Percentiles rank a stretch among this genome's conserved stretches.
These are phyloP conservation scores for Lepus americanus DNA, from an alignment of 2,113 vertebrate genomes.

Conservation along the genomic window DNA sequence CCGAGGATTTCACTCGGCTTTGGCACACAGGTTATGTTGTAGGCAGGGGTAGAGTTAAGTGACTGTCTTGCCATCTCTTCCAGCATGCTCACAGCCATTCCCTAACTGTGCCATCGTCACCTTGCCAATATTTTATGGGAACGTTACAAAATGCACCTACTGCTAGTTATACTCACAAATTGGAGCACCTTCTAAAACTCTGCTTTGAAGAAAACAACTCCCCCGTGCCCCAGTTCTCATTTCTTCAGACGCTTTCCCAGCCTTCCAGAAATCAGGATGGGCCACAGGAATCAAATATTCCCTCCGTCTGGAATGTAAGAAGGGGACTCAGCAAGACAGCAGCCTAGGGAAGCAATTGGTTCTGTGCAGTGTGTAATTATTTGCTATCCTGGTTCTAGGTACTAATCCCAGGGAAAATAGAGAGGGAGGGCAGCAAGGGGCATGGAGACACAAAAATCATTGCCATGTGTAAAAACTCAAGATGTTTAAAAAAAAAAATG, in stretches of 20 bases:
- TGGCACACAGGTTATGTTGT: not conserved
- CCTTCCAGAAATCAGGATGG: slow-evolving; percentile 39
- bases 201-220: not conserved
- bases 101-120: not conserved
- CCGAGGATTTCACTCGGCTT: not conserved
- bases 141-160: slow-evolving; percentile 41
- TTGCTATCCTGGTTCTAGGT: slow-evolving; percentile 57
- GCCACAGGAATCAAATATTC: not conserved
- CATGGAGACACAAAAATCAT: slow-evolving; percentile 59
- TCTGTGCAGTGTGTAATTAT: not conserved
- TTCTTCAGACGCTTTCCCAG: not conserved
- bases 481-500: slow-evolving; percentile 60
- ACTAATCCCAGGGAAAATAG: slow-evolving; percentile 46
- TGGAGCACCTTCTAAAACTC: slow-evolving; percentile 9
- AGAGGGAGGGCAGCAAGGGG: slow-evolving; percentile 26
- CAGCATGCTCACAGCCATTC: not conserved
- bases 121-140: not conserved
- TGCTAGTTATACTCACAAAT: slow-evolving; percentile 17
- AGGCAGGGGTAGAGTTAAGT: not conserved
- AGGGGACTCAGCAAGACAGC: not conserved
- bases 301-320: not conserved
- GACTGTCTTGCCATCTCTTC: not conserved
- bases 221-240: not conserved
- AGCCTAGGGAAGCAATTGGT: not conserved
- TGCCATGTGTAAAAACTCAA: slow-evolving; percentile 77